Conservation (phyloP, 2,888 invertebrate genomes). For the Ochropleura leucogaster region DNA sequence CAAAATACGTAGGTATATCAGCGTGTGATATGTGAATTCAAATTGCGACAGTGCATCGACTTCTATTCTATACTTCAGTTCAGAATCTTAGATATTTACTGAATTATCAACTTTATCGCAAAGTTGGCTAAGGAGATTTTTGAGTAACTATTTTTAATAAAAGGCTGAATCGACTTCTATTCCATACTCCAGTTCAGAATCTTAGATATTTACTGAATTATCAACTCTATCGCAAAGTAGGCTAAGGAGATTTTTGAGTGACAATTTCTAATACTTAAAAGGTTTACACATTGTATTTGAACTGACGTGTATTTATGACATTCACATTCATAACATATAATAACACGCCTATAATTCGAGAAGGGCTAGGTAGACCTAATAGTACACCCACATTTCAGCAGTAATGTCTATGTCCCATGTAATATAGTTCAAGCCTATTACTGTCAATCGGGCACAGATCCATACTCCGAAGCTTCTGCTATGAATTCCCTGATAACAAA, state of each 20-base stretch:
- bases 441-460: no score
- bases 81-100: slow-evolving; percentile 25
- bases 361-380: no score
- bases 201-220: slow-evolving; percentile 13
- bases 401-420: no score
- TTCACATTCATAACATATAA: no score
- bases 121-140: neutral
- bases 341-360: no score
- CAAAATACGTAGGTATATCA: slow-evolving; percentile 53
- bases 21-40: slow-evolving; percentile 68
- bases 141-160: neutral
- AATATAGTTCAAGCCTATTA: no score
- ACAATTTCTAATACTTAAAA: neutral
- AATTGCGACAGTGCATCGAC: slow-evolving; percentile 55
- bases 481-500: no score
- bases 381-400: no score
- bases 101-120: slow-evolving; percentile 1
- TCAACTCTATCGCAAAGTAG: neutral
- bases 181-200: slow-evolving; percentile 33
- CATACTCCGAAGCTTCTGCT: no score
- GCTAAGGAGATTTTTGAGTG: neutral
- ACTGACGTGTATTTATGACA: neutral
- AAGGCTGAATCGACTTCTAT: slow-evolving; percentile 39
- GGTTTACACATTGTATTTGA: neutral
- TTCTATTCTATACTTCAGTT: slow-evolving; percentile 34